Base-by-base conservation (phyloP, 2,888 invertebrate genomes). In the Macaria liturata region DNA sequence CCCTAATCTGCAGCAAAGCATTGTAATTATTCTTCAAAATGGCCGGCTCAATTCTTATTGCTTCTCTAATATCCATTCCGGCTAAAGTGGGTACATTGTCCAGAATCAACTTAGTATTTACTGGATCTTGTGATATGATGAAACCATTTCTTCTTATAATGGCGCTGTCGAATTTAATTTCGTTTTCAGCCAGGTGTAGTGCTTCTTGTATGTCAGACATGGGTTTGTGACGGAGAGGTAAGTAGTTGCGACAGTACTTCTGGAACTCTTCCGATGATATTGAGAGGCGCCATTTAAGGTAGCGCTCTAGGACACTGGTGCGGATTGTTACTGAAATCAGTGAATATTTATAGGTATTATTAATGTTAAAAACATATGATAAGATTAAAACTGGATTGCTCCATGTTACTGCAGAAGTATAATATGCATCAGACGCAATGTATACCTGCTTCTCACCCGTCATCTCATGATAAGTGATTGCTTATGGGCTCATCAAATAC, bases 21-120 rank as follows among this genome's bases (percentile, higher is more conserved):
- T 91, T 90, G 59, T 93, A 92, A 49, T 93, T 87, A 52, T 93
- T 92, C 83, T 93, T 94, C 49, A 95, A 78, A 64, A 96, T 91
- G 64, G 94, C 94, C 8, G 96, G 96, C 69, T 93, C 92, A 30
- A 76, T 77, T 69, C 78, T 85, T 40, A 95, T 88, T 39, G 92
- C 92, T 9, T 92, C 87, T 56, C 84, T 83, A 48, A 95, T 91
- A 65, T 94, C 91, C 2, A 93, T 70, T 0, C 93, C 94, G 51
- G 91, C 93, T 40, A 95, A 76, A 0, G 80, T 81, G 1, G 84
- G 79, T 46, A 95, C 92, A 72, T 93, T 90, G 4, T 84, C 78
- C 3, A 95, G 69, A 43, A 95, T 93, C 9, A 91, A 82, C 57
- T 84, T 85, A 0, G 94, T 87, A 66, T 95, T 93, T 1, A 92